Evolutionary conservation across 2,888 invertebrate genomes (phyloP), one percentile per base, ranked within the genome.

Genomic region (Anthophora plumipes): DNA sequence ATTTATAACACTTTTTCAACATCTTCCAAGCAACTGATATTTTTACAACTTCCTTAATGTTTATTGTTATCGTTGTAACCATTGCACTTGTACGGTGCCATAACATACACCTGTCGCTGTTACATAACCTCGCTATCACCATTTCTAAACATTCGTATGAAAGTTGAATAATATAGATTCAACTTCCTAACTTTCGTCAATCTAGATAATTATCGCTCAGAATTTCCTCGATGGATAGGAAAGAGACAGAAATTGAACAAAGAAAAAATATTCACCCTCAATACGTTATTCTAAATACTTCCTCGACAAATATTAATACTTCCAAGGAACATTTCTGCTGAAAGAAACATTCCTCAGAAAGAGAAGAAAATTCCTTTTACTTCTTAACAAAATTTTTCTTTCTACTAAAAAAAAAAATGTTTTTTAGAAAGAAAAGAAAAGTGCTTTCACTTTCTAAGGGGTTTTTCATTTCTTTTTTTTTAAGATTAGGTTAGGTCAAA

Each of bases 1-100:
- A 74, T 67, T 74, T 67, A 74, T 48, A 54, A 6, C 17, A 20
- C 20, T 46, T 4, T 46, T n/a, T 12, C 37, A n/a, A 54, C 52
- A 25, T 22, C 43, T 37, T 12, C 43, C 22, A 20, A 9, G 9
- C 31, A 0, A 14, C 9, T 7, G 41, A 60, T 12, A 5, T 11
- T 6, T 17, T 25, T 9, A 0, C 17, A 61, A 43, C 17, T 61
- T 52, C 66, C 11, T 22, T 39, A 6, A 52, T 22, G 12, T 64
- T 64, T 37, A 17, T 66, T 25, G 9, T 20, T 7, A 11, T 2
- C 22, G 8, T 20, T 14, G 0, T 1, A 39, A 11, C 6, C 3
- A 9, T 31, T 46, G 5, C 14, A 31, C 25, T 14, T 57, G 8
- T 9, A 31, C 11, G n/a, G 31, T 12, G 5, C 46, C 37, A 25